These are phyloP conservation scores for Cancer borealis DNA, from an alignment of 2,888 invertebrate genomes.

Conservation along the genomic window DNA sequence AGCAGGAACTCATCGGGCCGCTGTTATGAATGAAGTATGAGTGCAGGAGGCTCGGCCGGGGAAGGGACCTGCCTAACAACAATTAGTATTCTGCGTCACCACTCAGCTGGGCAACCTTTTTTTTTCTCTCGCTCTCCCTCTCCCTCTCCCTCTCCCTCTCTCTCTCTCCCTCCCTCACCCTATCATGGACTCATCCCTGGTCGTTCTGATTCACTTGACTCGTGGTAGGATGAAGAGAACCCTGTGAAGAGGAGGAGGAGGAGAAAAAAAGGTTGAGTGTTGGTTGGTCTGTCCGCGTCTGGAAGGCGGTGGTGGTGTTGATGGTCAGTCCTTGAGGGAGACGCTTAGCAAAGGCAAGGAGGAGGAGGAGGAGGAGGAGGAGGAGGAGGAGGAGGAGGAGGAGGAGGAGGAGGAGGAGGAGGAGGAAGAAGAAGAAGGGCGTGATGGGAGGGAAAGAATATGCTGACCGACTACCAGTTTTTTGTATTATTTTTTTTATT, in stretches of 20 bases:
- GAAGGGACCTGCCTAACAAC: background rate
- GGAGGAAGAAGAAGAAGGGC: background rate
- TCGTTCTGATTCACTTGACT: conserved; percentile 49
- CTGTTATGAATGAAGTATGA: conserved; percentile 46
- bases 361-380: background rate
- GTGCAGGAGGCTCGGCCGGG: background rate
- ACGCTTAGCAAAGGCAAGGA: background rate
- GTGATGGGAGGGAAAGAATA: background rate
- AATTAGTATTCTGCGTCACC: background rate
- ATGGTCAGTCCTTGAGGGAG: conserved; percentile 22
- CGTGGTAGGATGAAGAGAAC: background rate
- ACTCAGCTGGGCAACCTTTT: conserved; percentile 2
- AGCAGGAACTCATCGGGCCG: conserved; percentile 25
- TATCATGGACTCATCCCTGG: background rate
- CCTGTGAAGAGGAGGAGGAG: conserved; percentile 9
- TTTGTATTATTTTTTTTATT: background rate
- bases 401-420: background rate
- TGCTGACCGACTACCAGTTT: background rate
- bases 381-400: background rate
- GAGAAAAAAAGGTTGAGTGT: background rate
- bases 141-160: background rate
- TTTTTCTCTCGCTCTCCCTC: background rate
- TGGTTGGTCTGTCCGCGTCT: background rate
- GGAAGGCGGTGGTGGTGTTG: background rate
- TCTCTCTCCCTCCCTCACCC: background rate